Evolutionary conservation across 2,797 vertebrate species (phyloP).

Genomic region (Naso thynnoides): DNA sequence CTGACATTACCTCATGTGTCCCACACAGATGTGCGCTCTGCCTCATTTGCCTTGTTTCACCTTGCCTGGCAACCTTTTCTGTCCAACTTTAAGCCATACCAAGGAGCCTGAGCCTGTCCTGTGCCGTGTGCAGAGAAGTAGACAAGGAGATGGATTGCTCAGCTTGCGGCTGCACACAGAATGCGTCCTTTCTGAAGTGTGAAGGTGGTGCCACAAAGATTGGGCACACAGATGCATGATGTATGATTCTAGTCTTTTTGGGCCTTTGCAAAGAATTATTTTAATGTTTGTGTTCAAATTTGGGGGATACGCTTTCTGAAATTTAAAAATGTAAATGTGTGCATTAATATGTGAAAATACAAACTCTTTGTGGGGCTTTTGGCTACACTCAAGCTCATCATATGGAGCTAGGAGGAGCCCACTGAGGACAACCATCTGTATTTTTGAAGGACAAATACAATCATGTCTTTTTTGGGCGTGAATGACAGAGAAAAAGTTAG

Average conservation of each 20-base stretch:
- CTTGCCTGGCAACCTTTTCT: slow-evolving; percentile 47
- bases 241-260: not conserved
- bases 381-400: not conserved
- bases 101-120: slow-evolving; percentile 35
- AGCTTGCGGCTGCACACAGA: slow-evolving; percentile 48
- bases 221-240: slow-evolving; percentile 29
- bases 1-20: slow-evolving; percentile 36
- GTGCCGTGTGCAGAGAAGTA: slow-evolving; percentile 27
- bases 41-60: slow-evolving; percentile 49
- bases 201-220: slow-evolving; percentile 71
- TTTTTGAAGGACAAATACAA: not conserved
- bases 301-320: no score
- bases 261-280: not conserved
- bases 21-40: slow-evolving; percentile 54
- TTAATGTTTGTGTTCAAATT: not conserved
- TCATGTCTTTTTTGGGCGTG: not conserved
- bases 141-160: slow-evolving; percentile 72
- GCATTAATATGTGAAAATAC: no score
- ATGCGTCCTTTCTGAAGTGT: slow-evolving; percentile 72
- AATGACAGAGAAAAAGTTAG: slow-evolving; percentile 19
- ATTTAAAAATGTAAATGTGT: not conserved
- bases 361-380: not conserved
- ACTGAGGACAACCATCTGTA: not conserved
- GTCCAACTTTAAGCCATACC: slow-evolving; percentile 47
- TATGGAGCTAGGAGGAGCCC: not conserved